Conservation (phyloP, 2,888 invertebrate species). For the Dinocampus coccinellae region DNA sequence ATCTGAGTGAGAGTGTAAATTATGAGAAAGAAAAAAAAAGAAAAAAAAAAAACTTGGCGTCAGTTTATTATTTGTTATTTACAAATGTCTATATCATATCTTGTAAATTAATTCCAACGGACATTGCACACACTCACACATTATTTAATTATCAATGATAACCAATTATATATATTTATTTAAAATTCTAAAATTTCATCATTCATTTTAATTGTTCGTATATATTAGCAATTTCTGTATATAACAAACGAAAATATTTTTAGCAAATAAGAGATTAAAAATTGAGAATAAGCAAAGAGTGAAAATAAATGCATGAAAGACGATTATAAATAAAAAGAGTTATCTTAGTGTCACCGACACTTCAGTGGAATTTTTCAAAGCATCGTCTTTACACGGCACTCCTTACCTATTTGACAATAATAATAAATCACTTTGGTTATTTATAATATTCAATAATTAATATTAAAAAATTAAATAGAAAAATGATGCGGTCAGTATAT, state of each 20-base stretch:
- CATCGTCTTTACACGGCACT: neutral
- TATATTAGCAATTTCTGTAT: neutral
- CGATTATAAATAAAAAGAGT: neutral
- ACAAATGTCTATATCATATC: neutral
- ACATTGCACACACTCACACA: neutral
- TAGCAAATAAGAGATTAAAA: neutral
- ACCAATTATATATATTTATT: neutral
- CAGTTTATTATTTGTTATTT: neutral
- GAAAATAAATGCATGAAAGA: neutral
- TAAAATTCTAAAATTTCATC: neutral
- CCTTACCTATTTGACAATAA: neutral
- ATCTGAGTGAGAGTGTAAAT: neutral
- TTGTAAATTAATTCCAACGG: neutral
- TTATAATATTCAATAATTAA: neutral
- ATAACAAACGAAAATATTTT: neutral
- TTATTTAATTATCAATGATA: neutral
- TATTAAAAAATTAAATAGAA: neutral
- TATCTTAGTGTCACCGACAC: neutral
- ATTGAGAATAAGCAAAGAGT: neutral
- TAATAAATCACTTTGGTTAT: neutral
- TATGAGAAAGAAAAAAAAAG: too few species aligned
- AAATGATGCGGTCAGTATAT: slow-evolving; percentile 50
- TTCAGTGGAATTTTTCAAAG: neutral
- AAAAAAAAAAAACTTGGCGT: neutral
- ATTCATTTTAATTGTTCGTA: neutral